Evolutionary conservation across 2,888 invertebrate species (phyloP).

Genomic region (Morpho helenor): DNA sequence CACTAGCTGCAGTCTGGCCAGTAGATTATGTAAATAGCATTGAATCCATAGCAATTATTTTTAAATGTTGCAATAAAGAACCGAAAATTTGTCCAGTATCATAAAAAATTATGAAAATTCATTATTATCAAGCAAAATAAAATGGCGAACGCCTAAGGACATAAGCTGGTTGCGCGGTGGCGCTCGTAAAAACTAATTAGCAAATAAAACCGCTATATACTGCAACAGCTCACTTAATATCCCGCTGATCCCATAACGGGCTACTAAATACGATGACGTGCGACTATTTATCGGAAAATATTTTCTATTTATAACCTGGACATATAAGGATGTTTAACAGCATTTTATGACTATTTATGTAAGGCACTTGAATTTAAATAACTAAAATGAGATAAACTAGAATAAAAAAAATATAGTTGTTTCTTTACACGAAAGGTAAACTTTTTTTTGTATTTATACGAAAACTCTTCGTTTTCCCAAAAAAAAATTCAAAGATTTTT

Average conservation of each 20-base stretch:
- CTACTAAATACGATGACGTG: constrained; percentile 16
- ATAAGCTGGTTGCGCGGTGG: constrained; percentile 3
- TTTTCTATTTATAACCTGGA: not conserved
- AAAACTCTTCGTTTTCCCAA: no score
- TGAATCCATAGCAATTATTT: no score
- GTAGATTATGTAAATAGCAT: no score
- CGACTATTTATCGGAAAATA: constrained; percentile 12
- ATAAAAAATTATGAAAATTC: not conserved
- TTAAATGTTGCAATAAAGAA: not conserved
- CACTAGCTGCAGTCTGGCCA: no score
- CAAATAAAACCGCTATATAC: constrained; percentile 24
- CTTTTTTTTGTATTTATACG: no score
- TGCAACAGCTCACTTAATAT: constrained; percentile 20
- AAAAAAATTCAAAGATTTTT: no score
- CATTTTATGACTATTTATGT: no score
- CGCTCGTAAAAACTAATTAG: constrained; percentile 27
- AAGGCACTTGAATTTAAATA: no score
- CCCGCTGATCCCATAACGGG: constrained; percentile 17
- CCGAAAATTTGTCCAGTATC: not conserved
- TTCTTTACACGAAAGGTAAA: no score
- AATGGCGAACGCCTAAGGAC: constrained; percentile 4
- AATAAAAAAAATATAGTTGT: no score
- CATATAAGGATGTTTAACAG: no score
- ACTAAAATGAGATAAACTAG: no score
- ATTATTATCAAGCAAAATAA: not conserved